Base-by-base conservation (phyloP, 1,140 invertebrate species). In the Plectrocnemia conspersa region DNA sequence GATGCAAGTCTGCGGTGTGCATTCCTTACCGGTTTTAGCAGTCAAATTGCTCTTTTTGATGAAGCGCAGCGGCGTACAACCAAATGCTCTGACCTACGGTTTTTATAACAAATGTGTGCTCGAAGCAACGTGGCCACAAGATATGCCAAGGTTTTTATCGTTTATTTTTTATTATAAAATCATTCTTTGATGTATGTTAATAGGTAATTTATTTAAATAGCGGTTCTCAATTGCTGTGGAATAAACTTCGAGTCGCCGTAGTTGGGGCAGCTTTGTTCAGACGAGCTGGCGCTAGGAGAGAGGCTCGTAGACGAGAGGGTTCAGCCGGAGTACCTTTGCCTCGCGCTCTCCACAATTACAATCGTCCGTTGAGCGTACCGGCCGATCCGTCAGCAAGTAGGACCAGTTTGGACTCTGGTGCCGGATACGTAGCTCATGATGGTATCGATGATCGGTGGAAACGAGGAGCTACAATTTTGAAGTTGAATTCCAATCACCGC, bases 51-150 rank as follows among this genome's bases (percentile, higher is more conserved):
- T 98, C 49, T 90, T 92, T 64, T 84, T 95, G 46, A 98, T 99
- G 95, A 95, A 95, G 70, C 80, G 88, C n/a, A 84, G 84, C 45
- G 91, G 91, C 0, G 80, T 98, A 11, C 91, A 94, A 66, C 93
- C 94, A 2, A 99, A 99, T 70, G 97, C 97, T 10, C 84, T 99
- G 25, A 99, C 97, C 0, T 99, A 99, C 68, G 96, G 95, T 50
- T 80, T 82, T 55, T 84, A 84, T 61, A 84, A 84, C 66, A 71
- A 80, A 29, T 84, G 81, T 65, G 93, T 98, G 11, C 76, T 97
- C 16, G 95, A 97, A 74, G 91, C 93, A 19, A 86, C 89, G 55
- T 97, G 94, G 94, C 92, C 93, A 2, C 86, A 88, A 10, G 86
- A 90, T 64, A 86, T 86, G 75, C 84, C 83, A 5, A 91, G 86